phyloP scores from a whole-genome alignment of 2,113 vertebrate genomes.

The Ariopsis seemanni region DNA sequence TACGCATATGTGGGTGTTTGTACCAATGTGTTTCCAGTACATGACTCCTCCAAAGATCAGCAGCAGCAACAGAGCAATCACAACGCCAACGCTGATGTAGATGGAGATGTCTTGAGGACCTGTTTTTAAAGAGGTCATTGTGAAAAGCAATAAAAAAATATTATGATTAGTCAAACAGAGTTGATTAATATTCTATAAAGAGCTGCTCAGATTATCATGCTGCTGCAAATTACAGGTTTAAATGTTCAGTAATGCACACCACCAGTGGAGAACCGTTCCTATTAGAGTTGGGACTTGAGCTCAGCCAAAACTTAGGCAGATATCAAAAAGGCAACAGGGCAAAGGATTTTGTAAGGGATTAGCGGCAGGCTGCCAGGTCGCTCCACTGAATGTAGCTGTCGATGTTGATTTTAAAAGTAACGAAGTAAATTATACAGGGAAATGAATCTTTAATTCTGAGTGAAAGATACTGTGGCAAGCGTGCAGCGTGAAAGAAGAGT shows the following conservation, averaged over 20 bases:
- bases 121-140: not conserved
- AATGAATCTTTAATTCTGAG: no score
- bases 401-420: no score
- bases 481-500: no score
- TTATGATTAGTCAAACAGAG: not conserved
- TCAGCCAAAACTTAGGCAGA: no score
- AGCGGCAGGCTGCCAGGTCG: no score
- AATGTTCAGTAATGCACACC: not conserved
- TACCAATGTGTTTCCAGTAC: constrained; percentile 28
- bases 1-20: not conserved
- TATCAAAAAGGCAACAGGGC: no score
- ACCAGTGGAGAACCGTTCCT: no score
- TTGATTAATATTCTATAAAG: not conserved
- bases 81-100: not conserved
- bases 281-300: no score
- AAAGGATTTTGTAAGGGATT: no score
- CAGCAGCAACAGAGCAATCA: constrained; percentile 7
- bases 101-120: fast-evolving
- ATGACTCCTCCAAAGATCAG: not conserved
- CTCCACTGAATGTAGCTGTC: no score
- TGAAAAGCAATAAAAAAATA: not conserved
- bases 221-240: not conserved
- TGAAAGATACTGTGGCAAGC: no score
- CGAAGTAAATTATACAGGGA: no score
- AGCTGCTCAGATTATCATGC: not conserved